phyloP scores from a whole-genome alignment of 2,888 invertebrate species.

The Acheta domesticus region DNA sequence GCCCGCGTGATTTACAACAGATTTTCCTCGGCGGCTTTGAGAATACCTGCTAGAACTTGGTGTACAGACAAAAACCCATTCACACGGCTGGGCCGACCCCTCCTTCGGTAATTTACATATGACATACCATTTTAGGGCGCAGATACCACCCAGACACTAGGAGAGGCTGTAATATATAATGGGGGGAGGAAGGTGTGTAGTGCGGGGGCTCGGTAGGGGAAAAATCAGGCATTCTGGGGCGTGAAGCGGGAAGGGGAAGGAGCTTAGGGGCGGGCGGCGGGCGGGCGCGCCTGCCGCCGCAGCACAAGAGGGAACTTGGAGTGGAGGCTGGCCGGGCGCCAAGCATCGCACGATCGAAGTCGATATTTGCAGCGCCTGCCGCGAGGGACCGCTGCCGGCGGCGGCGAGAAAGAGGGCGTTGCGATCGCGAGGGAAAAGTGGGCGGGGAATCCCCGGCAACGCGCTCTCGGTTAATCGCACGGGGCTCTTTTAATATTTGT shows the following conservation, averaged over 20 bases:
- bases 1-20: neutral
- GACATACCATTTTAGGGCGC: conserved; percentile 1
- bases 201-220: too few relatives aligned
- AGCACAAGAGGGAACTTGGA: neutral
- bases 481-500: neutral
- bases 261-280: too few relatives aligned
- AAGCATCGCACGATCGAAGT: neutral
- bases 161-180: neutral
- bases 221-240: too few relatives aligned
- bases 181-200: neutral
- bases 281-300: neutral
- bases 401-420: neutral
- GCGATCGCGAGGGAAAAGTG: neutral
- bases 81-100: neutral
- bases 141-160: neutral
- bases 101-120: neutral
- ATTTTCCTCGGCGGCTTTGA: neutral
- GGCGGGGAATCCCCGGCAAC: neutral
- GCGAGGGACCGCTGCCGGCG: neutral
- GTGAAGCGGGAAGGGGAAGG: too few relatives aligned
- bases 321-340: neutral
- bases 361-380: neutral
- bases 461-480: neutral
- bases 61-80: conserved; percentile 10
- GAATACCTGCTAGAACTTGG: conserved; percentile 18